These are phyloP conservation scores for Gasterosteus nipponicus DNA, from an alignment of 2,113 vertebrate genomes.

Conservation along the genomic window DNA sequence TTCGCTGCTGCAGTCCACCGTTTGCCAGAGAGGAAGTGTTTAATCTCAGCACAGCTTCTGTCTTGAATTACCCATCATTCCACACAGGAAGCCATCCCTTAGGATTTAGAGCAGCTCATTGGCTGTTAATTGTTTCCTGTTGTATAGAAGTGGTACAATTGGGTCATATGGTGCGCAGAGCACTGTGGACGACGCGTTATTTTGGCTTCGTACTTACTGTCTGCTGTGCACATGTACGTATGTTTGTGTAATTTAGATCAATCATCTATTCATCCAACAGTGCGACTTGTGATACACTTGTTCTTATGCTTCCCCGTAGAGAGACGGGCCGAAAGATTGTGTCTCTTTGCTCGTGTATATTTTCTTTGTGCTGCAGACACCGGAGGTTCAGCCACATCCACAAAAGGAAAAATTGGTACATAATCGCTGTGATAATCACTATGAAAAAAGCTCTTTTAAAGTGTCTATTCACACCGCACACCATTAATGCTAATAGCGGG, in stretches of 20 bases:
- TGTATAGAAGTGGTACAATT: conserved; percentile 68
- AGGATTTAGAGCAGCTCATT: conserved; percentile 76
- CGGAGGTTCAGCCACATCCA: conserved; percentile 35
- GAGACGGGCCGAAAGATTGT: conserved; percentile 1
- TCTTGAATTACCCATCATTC: conserved; percentile 80
- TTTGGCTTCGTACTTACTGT: conserved; percentile 27
- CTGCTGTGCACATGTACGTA: conserved; percentile 35
- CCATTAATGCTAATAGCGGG: conserved; percentile 70
- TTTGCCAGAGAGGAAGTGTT: conserved; percentile 74
- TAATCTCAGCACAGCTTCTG: conserved; percentile 72
- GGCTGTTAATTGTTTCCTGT: conserved; percentile 80
- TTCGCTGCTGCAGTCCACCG: conserved; percentile 41
- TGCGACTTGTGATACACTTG: background rate
- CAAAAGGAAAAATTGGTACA: conserved; percentile 68
- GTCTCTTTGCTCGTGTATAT: conserved; percentile 33
- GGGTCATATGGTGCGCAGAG: conserved; percentile 69
- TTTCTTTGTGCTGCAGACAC: conserved; percentile 52
- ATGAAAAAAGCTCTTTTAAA: conserved; percentile 55
- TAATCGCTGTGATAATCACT: conserved; percentile 71
- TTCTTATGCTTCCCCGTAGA: conserved; percentile 10
- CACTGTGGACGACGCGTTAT: conserved; percentile 28
- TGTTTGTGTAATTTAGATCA: conserved; percentile 30
- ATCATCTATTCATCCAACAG: conserved; percentile 17
- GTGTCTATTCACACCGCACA: conserved; percentile 39
- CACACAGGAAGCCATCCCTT: conserved; percentile 79